These are phyloP conservation scores for Ceuthmochares aereus DNA, from an alignment of 2,113 vertebrate species.

Conservation along the genomic window DNA sequence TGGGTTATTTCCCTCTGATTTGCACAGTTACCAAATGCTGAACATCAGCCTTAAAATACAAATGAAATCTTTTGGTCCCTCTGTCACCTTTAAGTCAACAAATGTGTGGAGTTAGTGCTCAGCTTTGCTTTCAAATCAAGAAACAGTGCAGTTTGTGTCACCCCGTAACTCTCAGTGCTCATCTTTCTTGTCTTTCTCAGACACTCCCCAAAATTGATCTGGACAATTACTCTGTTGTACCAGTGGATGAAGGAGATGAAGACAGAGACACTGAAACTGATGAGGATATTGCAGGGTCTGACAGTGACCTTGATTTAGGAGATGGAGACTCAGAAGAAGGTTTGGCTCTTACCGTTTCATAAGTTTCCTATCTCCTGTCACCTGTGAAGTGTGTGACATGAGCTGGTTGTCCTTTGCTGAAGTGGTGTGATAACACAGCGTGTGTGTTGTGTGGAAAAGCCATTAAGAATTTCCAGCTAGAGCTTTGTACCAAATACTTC, in stretches of 20 bases:
- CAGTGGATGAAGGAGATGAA: constrained; percentile 88
- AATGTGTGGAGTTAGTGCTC: not conserved
- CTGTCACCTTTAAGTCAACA: not conserved
- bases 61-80: not conserved
- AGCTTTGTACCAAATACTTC: not conserved
- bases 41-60: not conserved
- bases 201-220: constrained; percentile 86
- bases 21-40: not conserved
- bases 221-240: constrained; percentile 89
- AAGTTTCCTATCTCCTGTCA: not conserved
- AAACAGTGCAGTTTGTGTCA: not conserved
- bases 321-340: constrained; percentile 72
- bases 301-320: constrained; percentile 87
- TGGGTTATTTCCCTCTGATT: not conserved
- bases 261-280: constrained; percentile 87
- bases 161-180: accelerated
- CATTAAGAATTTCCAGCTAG: not conserved
- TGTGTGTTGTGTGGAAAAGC: not conserved
- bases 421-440: not conserved
- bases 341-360: not conserved
- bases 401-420: not conserved
- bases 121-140: not conserved
- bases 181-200: constrained; percentile 57
- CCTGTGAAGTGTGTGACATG: not conserved
- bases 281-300: constrained; percentile 81